Percentiles rank a stretch among this genome's conserved stretches.
Conservation (phyloP, 37 sponge, comb jelly and placozoan genomes). For the Aphrocallistes beatrix region DNA sequence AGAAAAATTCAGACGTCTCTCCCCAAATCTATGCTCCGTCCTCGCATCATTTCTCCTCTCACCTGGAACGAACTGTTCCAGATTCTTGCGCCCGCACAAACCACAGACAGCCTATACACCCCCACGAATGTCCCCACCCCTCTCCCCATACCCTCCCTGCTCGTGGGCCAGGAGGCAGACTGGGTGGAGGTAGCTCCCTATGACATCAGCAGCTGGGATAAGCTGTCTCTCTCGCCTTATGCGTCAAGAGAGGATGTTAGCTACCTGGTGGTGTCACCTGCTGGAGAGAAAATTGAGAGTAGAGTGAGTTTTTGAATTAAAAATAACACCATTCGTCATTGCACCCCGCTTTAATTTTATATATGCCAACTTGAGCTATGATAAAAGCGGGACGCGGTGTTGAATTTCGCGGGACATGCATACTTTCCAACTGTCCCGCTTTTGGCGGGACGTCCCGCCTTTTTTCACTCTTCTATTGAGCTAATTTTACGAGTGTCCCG, state of each 20-base stretch:
- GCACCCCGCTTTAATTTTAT: no score
- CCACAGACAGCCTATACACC: neutral
- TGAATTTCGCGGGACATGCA: no score
- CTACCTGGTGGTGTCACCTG: neutral
- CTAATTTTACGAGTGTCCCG: no score
- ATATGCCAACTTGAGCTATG: no score
- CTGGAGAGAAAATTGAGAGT: neutral
- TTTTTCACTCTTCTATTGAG: no score
- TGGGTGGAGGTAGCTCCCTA: neutral
- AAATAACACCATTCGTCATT: no score
- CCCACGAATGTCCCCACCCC: neutral
- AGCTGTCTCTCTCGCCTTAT: neutral
- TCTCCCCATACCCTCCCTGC: neutral
- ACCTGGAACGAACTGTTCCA: neutral
- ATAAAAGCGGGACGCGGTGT: no score
- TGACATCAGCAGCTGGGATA: slow-evolving; percentile 11
- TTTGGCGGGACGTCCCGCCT: no score
- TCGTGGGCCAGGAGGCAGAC: neutral
- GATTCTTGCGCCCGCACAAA: neutral
- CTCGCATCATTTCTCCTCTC: neutral
- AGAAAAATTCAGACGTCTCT: neutral
- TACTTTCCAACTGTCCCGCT: no score
- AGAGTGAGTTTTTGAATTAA: neutral
- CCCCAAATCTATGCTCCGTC: neutral
- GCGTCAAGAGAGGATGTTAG: neutral